Percentiles rank a stretch among this genome's conserved stretches.
phyloP scores from a whole-genome alignment of 92 coral and sea anemone species.

The Micromussa lordhowensis region DNA sequence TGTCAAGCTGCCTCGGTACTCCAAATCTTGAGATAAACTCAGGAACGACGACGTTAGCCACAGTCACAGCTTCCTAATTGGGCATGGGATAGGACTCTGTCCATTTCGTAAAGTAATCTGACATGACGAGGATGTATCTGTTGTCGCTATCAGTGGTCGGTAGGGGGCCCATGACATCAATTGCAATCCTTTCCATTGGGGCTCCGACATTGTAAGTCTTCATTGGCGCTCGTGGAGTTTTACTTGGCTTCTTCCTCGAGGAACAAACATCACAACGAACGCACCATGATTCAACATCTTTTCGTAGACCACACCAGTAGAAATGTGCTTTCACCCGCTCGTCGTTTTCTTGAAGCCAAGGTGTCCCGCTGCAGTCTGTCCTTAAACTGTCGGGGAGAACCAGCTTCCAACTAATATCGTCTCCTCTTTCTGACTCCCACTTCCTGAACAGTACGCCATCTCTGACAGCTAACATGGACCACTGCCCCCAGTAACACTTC shows the following conservation, averaged over 20 bases:
- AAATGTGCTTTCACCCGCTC: constrained; percentile 28
- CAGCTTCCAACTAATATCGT: constrained; percentile 10
- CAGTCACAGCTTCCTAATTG: not conserved
- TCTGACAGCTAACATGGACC: too few species aligned
- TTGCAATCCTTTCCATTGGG: not conserved
- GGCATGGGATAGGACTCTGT: constrained; percentile 38
- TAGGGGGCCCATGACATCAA: too few species aligned
- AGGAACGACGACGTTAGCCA: not conserved
- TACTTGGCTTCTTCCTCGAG: constrained; percentile 41
- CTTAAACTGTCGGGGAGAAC: not conserved
- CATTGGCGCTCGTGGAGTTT: not conserved
- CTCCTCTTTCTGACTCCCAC: constrained; percentile 36
- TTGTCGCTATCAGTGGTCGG: not conserved
- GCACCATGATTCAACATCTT: constrained; percentile 34
- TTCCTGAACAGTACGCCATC: too few species aligned
- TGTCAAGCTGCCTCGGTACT: constrained; percentile 14
- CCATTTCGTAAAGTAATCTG: constrained; percentile 43
- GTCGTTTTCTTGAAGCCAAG: constrained; percentile 42
- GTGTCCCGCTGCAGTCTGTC: constrained; percentile 32
- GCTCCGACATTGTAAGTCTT: constrained; percentile 2
- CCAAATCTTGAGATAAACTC: constrained; percentile 44
- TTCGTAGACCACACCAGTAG: constrained; percentile 29
- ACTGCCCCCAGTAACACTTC: too few species aligned
- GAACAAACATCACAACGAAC: constrained; percentile 25
- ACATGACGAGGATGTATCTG: constrained; percentile 7